Conservation (phyloP, 2,888 invertebrate genomes). For the Vesta saturnalis region DNA sequence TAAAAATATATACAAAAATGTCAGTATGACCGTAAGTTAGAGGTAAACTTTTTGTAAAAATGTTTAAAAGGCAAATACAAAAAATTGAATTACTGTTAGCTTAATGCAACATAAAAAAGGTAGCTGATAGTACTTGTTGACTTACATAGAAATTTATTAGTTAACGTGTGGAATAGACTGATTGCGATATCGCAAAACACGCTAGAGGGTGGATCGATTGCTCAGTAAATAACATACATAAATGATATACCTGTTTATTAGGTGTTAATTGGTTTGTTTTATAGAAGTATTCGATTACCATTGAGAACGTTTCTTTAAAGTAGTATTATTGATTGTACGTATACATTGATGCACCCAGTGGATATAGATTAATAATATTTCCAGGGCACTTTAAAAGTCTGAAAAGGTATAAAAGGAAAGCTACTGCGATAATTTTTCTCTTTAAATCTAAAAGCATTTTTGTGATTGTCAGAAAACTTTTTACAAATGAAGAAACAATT, state of each 20-base stretch:
- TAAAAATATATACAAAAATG: neutral
- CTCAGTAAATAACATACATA: conserved; percentile 21
- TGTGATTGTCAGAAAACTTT: too few relatives aligned
- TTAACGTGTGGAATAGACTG: conserved; percentile 14
- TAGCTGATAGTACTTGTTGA: conserved; percentile 20
- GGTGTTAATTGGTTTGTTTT: neutral
- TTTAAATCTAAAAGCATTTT: too few relatives aligned
- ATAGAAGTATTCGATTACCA: too few relatives aligned
- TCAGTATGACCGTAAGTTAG: neutral
- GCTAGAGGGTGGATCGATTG: conserved; percentile 20
- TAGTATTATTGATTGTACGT: too few relatives aligned
- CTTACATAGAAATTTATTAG: conserved; percentile 20
- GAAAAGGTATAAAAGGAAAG: too few relatives aligned
- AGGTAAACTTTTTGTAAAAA: neutral
- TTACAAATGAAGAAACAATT: too few relatives aligned
- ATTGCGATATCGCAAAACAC: conserved; percentile 25
- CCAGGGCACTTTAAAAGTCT: too few relatives aligned
- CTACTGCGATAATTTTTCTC: too few relatives aligned
- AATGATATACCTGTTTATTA: conserved; percentile 11
- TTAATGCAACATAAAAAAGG: neutral
- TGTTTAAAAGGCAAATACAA: too few relatives aligned
- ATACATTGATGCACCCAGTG: too few relatives aligned
- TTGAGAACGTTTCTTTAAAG: too few relatives aligned
- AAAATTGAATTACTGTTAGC: neutral
- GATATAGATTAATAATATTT: too few relatives aligned